phyloP scores from a whole-genome alignment of 2,888 invertebrate species.

The Macaria liturata region DNA sequence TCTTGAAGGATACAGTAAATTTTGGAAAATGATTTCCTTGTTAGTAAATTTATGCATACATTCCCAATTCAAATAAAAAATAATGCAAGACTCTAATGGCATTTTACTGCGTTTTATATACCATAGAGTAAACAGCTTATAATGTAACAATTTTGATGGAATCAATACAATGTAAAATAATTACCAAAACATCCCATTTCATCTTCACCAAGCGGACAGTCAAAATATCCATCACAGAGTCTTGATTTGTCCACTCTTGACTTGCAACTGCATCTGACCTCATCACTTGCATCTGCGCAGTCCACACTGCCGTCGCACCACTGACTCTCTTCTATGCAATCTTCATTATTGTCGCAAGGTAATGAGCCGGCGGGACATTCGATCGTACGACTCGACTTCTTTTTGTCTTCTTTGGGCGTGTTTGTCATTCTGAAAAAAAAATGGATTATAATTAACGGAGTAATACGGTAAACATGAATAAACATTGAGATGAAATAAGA shows the following conservation, averaged over 20 bases:
- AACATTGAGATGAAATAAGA: too few relatives aligned
- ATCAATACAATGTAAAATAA: neutral
- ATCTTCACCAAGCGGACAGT: conserved; percentile 92
- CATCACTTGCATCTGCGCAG: conserved; percentile 91
- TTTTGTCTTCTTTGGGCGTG: conserved; percentile 34
- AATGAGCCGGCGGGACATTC: conserved; percentile 57
- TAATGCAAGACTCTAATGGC: too few relatives aligned
- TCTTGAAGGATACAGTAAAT: too few relatives aligned
- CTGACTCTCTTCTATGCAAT: conserved; percentile 80
- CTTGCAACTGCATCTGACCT: conserved; percentile 88
- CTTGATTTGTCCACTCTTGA: conserved; percentile 86
- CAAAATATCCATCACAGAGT: conserved; percentile 91
- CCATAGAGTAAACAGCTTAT: too few relatives aligned
- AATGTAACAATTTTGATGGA: too few relatives aligned
- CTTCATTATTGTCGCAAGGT: conserved; percentile 58
- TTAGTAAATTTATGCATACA: too few relatives aligned
- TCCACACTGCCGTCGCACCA: conserved; percentile 90
- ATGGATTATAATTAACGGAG: neutral
- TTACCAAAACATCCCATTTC: conserved; percentile 91
- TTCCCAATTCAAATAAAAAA: too few relatives aligned
- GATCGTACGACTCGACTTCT: conserved; percentile 46
- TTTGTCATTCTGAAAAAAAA: conserved; percentile 38
- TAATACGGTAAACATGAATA: too few relatives aligned
- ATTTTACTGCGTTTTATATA: too few relatives aligned
- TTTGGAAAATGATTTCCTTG: too few relatives aligned